A percentile compares a stretch with the other conserved stretches of the same genome.
phyloP scores from a whole-genome alignment of 2,888 invertebrate genomes.

The Mythimna impura region DNA sequence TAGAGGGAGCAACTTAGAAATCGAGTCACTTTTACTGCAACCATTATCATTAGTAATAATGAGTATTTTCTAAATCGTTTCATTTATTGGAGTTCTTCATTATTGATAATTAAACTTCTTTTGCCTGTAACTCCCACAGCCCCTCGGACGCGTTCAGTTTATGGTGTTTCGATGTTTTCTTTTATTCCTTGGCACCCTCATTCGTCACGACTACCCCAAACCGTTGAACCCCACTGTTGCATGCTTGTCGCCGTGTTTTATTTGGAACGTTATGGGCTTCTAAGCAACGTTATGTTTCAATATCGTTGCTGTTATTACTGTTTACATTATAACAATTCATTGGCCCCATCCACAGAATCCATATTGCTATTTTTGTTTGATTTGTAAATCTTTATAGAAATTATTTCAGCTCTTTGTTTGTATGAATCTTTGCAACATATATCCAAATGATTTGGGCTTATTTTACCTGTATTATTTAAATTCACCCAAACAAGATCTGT shows the following conservation, averaged over 20 bases:
- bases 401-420: slow-evolving; percentile 22
- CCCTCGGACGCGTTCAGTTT: slow-evolving; percentile 75
- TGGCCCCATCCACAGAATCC: slow-evolving; percentile 28
- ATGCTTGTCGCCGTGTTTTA: slow-evolving; percentile 71
- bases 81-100: slow-evolving; percentile 59
- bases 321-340: slow-evolving; percentile 26
- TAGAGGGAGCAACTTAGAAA: slow-evolving; percentile 88
- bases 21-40: slow-evolving; percentile 84
- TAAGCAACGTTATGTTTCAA: slow-evolving; percentile 53
- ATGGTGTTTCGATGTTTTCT: slow-evolving; percentile 83
- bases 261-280: slow-evolving; percentile 65
- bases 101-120: slow-evolving; percentile 52
- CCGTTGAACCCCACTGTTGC: slow-evolving; percentile 75
- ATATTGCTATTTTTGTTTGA: slow-evolving; percentile 15
- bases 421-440: slow-evolving; percentile 32
- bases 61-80: slow-evolving; percentile 66
- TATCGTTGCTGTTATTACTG: slow-evolving; percentile 36
- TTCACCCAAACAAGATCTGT: slow-evolving; percentile 49
- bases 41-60: slow-evolving; percentile 76
- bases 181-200: slow-evolving; percentile 85
- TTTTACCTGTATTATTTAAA: slow-evolving; percentile 40
- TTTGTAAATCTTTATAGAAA: slow-evolving; percentile 11
- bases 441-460: slow-evolving; percentile 3
- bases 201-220: slow-evolving; percentile 82
- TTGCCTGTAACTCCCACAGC: slow-evolving; percentile 67